Base-by-base conservation (phyloP, 2,797 vertebrate genomes). In the Triplophysa bombifrons region DNA sequence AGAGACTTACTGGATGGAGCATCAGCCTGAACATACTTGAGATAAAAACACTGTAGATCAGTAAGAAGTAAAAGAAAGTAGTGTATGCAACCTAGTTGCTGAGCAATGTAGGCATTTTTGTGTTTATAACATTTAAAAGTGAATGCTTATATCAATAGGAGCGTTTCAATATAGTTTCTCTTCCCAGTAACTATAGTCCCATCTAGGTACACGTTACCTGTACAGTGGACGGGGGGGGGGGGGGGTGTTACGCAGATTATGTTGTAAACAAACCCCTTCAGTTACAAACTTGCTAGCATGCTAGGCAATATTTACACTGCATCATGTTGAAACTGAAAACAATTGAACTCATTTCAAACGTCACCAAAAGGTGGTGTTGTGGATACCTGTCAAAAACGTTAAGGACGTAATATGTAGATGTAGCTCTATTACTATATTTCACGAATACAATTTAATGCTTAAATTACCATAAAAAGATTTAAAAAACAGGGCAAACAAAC, bases 1-100 rank as follows among this genome's bases (percentile, higher is more conserved):
- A 99, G 88, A 0, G 94, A 93, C 91, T 98, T 98, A 67, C 95
- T 96, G 83, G 96, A 96, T 53, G 97, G 98, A 82, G 96, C 95
- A 86, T 99, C 98, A 19, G 94, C 92, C 60, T 96, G 92, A 68
- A 99, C 95, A 55, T 95, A 96, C 98, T 99, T 86, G 44, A 80
- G 58, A 84, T 10, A 9, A 30, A 74, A 30, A 1, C 73, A 6
- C 44, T 17, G 20, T 8, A 27, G 22, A 34, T 4, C 8, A 20
- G 5, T 19, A 30, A 16, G 58, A 13, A 19, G 27, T 30, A 30
- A 27, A 27, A 34, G 0, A 34, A 34, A 5, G 4, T 3, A 22
- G 20, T 56, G 55, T 17, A 17, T 17, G 50, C 50, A 51, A 46
- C 3, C 10, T n/a, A 34, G 34, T 34, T 34, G 5, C 34, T 34